Base-by-base conservation (phyloP, 2,888 invertebrate species). In the Chironomus tentans region DNA sequence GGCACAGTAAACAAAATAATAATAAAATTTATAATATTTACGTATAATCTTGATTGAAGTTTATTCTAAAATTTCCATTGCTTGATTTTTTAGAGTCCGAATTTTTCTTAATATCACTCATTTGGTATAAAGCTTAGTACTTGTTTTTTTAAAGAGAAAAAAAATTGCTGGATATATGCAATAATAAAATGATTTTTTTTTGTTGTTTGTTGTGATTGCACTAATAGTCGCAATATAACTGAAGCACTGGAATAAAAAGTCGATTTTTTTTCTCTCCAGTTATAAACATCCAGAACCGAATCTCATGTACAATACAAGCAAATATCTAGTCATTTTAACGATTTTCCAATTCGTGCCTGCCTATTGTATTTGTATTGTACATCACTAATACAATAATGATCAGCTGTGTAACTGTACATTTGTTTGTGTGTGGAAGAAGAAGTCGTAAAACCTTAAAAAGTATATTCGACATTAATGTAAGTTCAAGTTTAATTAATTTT, bases 51-150 rank as follows among this genome's bases (percentile, higher is more conserved):
- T 74, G 74, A 47, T 74, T 74, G 22, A 74, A 74, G 68, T 68
- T 74, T 68, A 74, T 74, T 48, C 62, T 74, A 47, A 74, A 74
- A 68, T 74, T 74, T 74, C 74, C 74, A 74, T 68, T 74, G 74
- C 68, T 74, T 22, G 68, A 62, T 13, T 74, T 74, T 47, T 74
- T 74, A 46, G 62, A 48, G 68, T 48, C 62, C 28, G 47, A 68
- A 18, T 48, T 62, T 46, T 74, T 68, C 68, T 74, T 74, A 28
- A 74, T 74, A 74, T 74, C 74, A 74, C 74, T 68, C 74, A 74
- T 74, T 68, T 74, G 48, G 62, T 24, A 24, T 65, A 65, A 65
- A 65, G 56, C 56, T 56, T 56, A 0, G 65, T 13, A 10, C 62
- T 73, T 62, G 12, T 4, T 65, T 22, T 65, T 12, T 13, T 18